A percentile compares a stretch with the other conserved stretches of the same genome.
These are phyloP conservation scores for Tinea trinotella DNA, from an alignment of 2,888 invertebrate genomes.

Conservation along the genomic window DNA sequence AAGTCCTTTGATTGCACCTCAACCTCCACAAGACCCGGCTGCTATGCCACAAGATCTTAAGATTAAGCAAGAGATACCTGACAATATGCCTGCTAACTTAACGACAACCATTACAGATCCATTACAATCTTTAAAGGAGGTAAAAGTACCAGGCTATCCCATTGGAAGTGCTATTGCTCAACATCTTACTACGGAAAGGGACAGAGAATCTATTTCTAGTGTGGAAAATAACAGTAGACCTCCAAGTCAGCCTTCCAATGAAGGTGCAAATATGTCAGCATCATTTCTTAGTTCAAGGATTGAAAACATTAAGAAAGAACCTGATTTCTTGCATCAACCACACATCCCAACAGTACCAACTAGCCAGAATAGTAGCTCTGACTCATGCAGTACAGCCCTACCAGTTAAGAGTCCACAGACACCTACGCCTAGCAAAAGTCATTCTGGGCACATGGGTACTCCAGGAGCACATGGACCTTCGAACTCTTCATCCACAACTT, in stretches of 20 bases:
- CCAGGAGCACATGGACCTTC: conserved; percentile 45
- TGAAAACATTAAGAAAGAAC: conserved; percentile 83
- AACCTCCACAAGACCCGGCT: conserved; percentile 50
- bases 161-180: conserved; percentile 68
- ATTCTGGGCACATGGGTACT: conserved; percentile 52
- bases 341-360: conserved; percentile 67
- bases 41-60: conserved; percentile 67
- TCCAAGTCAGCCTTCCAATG: conserved; percentile 62
- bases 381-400: conserved; percentile 60
- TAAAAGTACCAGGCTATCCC: conserved; percentile 82
- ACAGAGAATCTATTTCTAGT: conserved; percentile 61
- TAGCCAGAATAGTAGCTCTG: conserved; percentile 55
- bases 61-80: conserved; percentile 70
- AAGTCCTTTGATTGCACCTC: conserved; percentile 41
- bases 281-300: conserved; percentile 76
- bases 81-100: conserved; percentile 61
- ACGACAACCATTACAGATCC: conserved; percentile 76
- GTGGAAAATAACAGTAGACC: conserved; percentile 62
- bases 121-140: conserved; percentile 83
- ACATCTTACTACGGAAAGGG: conserved; percentile 62
- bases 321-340: conserved; percentile 72
- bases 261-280: conserved; percentile 60
- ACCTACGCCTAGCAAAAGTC: conserved; percentile 67
- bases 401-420: conserved; percentile 72
- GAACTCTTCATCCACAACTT: conserved; percentile 54